phyloP scores from a whole-genome alignment of 2,797 vertebrate species.

The Triplophysa yarkandensis region DNA sequence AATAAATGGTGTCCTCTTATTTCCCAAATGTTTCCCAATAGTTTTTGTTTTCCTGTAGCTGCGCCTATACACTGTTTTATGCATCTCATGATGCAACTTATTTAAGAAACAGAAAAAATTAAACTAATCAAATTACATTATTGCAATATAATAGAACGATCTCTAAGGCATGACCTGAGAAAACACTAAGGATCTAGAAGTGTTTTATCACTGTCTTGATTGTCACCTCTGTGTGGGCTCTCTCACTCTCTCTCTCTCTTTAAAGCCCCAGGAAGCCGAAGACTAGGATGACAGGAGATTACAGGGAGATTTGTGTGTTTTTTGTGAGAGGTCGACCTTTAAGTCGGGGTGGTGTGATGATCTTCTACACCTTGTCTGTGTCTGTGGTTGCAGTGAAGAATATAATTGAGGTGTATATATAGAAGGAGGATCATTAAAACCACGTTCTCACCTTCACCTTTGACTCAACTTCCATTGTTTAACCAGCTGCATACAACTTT shows the following conservation, averaged over 20 bases:
- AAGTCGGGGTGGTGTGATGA: conserved; percentile 19
- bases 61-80: neutral
- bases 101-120: neutral
- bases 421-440: conserved; percentile 37
- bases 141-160: neutral
- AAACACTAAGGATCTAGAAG: neutral
- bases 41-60: neutral
- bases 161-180: neutral
- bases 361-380: conserved; percentile 35
- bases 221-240: conserved; percentile 20
- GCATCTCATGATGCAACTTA: neutral
- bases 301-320: conserved; percentile 30
- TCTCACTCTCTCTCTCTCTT: neutral
- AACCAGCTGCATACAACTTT: neutral
- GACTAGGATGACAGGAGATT: conserved; percentile 27
- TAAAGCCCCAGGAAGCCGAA: conserved; percentile 11
- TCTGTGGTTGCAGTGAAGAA: conserved; percentile 19
- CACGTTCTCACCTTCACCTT: conserved; percentile 20
- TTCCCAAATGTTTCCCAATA: no score
- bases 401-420: conserved; percentile 37
- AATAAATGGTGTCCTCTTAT: no score
- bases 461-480: conserved; percentile 2
- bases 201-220: no score
- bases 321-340: conserved; percentile 31
- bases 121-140: neutral